Evolutionary conservation across 2,888 invertebrate genomes (phyloP).

Genomic region (Timandra comae): DNA sequence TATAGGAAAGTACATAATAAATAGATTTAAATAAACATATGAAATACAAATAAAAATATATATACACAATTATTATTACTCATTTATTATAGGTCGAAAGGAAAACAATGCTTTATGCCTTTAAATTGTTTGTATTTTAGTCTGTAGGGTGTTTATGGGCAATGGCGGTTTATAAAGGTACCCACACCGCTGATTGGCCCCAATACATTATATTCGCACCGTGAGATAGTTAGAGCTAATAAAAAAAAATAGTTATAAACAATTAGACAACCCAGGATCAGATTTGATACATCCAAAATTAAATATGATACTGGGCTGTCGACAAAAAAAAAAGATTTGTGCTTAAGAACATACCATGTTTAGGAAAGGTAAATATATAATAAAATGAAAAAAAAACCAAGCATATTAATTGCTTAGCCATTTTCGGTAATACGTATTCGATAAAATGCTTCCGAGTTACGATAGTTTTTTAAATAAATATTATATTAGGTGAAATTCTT

Average conservation of each 20-base stretch:
- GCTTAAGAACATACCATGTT: constrained; percentile 60
- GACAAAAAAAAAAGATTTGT: constrained; percentile 45
- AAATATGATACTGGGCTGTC: constrained; percentile 31
- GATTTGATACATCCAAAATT: constrained; percentile 20
- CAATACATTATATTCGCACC: constrained; percentile 60
- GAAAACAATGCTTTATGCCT: constrained; percentile 73
- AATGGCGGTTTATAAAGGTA: constrained; percentile 52
- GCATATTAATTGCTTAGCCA: constrained; percentile 51
- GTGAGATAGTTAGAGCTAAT: constrained; percentile 65
- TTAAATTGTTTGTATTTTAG: constrained; percentile 72
- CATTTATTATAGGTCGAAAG: constrained; percentile 62
- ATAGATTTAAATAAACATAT: constrained; percentile 63
- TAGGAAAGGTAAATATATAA: constrained; percentile 38
- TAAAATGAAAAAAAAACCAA: constrained; percentile 38
- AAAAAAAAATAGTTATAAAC: constrained; percentile 52
- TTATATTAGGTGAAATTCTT: constrained; percentile 28
- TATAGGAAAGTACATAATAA: constrained; percentile 71
- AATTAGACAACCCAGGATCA: constrained; percentile 36
- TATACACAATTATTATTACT: constrained; percentile 72
- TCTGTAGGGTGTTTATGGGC: constrained; percentile 53
- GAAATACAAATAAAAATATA: constrained; percentile 75
- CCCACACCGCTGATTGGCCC: constrained; percentile 49
- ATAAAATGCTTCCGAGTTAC: constrained; percentile 49
- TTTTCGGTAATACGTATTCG: constrained; percentile 41
- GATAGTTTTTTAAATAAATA: constrained; percentile 24